phyloP scores from a whole-genome alignment of 2,113 vertebrate genomes.

The Paradoxurus hermaphroditus region DNA sequence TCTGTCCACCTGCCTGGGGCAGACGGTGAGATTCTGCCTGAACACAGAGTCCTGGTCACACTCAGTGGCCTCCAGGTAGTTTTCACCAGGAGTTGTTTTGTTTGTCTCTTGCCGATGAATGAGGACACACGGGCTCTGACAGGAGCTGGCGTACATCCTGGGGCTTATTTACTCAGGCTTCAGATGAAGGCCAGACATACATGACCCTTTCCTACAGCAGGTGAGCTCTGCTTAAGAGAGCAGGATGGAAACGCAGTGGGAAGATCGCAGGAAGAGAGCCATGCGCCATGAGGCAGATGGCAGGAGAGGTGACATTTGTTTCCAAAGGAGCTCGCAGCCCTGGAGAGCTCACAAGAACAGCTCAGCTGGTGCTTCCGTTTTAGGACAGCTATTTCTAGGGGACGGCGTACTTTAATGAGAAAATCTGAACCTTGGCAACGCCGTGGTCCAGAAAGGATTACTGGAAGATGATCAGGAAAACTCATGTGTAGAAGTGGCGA shows the following conservation, averaged over 20 bases:
- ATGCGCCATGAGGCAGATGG: constrained; percentile 19
- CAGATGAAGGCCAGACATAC: not conserved
- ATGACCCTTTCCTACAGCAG: not conserved
- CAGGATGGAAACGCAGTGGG: not conserved
- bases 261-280: not conserved
- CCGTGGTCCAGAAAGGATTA: not conserved
- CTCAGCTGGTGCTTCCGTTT: not conserved
- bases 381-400: not conserved
- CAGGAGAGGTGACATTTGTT: not conserved
- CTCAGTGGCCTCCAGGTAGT: not conserved
- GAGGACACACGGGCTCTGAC: not conserved
- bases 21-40: not conserved
- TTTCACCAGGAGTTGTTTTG: not conserved
- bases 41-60: not conserved
- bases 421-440: not conserved
- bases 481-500: not conserved
- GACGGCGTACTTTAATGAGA: not conserved
- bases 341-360: not conserved
- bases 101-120: not conserved
- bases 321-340: not conserved
- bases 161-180: constrained; percentile 13
- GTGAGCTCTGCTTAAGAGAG: not conserved
- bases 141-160: not conserved
- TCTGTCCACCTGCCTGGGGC: not conserved
- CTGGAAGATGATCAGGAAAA: not conserved